These are phyloP conservation scores for Amiota minor DNA, from an alignment of 2,888 invertebrate genomes.

Conservation along the genomic window DNA sequence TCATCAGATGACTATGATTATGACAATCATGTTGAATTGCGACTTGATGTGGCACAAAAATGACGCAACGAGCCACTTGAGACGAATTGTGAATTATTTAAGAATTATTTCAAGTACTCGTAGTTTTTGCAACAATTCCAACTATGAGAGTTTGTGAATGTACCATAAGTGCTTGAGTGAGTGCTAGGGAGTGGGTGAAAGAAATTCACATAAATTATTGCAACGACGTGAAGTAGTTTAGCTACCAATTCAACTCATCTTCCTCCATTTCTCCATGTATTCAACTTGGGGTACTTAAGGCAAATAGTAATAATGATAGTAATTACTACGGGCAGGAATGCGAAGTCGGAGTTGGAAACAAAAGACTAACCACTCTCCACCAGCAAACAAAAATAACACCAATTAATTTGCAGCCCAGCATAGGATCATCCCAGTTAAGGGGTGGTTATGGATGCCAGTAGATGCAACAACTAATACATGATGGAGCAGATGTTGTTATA, in stretches of 20 bases:
- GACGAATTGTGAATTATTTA: conserved; percentile 66
- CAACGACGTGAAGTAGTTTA: background rate
- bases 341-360: conserved; percentile 9
- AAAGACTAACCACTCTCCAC: conserved; percentile 45
- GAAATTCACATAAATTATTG: background rate
- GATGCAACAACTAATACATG: background rate
- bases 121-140: conserved; percentile 37
- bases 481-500: background rate
- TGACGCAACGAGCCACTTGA: conserved; percentile 64
- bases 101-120: conserved; percentile 55
- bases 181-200: background rate
- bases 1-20: background rate
- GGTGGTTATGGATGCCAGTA: background rate
- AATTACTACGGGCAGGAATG: conserved; percentile 51
- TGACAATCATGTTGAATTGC: conserved; percentile 13
- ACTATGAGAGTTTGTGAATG: background rate
- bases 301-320: conserved; percentile 65
- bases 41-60: conserved; percentile 53
- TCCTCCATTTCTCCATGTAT: conserved; percentile 12
- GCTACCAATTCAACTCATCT: too few species aligned
- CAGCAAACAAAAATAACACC: conserved; percentile 11
- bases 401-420: background rate
- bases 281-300: conserved; percentile 56
- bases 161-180: background rate
- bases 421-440: background rate